phyloP scores from a whole-genome alignment of 92 coral and sea anemone species.

The Bergia sp. region DNA sequence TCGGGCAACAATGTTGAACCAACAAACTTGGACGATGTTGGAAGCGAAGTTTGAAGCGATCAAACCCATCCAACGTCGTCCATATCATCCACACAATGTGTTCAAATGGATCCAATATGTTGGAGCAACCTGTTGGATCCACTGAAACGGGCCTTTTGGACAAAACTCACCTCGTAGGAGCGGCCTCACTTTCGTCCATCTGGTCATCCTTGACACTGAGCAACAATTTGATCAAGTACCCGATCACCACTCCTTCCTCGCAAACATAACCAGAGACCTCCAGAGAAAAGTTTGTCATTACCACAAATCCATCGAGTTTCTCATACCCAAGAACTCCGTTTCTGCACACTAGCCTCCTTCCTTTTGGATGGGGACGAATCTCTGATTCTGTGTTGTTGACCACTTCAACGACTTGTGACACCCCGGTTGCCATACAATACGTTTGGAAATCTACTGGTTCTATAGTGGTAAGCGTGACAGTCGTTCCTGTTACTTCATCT shows the following conservation, averaged over 20 bases:
- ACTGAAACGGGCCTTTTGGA: not conserved
- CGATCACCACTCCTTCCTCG: slow-evolving; percentile 14
- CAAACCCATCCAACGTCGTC: no score
- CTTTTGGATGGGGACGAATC: not conserved
- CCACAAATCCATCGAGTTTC: slow-evolving; percentile 5
- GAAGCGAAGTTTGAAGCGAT: no score
- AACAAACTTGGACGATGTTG: no score
- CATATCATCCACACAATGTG: no score
- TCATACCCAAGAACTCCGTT: slow-evolving; percentile 28
- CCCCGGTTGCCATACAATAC: slow-evolving; percentile 6
- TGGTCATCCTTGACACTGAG: slow-evolving; percentile 3
- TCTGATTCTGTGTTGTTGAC: not conserved
- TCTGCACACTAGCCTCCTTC: not conserved
- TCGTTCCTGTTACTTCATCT: not conserved
- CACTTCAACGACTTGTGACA: slow-evolving; percentile 13
- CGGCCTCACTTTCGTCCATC: not conserved
- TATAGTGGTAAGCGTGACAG: not conserved
- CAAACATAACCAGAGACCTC: slow-evolving; percentile 21
- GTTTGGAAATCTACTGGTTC: slow-evolving; percentile 19
- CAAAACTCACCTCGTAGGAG: not conserved
- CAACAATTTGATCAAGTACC: not conserved
- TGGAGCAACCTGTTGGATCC: no score
- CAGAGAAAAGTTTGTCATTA: slow-evolving; percentile 23
- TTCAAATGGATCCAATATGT: no score
- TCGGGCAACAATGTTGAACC: no score